Conservation (phyloP, 2,113 vertebrate species). For the Apodemus sylvaticus region DNA sequence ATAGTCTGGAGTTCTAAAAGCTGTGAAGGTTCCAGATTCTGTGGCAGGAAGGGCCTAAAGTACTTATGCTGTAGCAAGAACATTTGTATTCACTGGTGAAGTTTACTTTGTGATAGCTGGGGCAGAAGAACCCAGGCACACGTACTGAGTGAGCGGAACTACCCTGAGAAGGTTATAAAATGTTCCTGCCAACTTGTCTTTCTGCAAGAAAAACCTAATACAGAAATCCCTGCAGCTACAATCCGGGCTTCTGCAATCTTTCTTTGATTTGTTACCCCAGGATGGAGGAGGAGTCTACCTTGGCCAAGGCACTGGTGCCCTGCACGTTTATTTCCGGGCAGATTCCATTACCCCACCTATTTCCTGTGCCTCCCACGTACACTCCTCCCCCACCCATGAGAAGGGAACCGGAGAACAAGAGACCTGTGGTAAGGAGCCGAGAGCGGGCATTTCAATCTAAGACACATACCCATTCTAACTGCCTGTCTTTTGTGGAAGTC, state of each 20-base stretch:
- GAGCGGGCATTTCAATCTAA: constrained; percentile 29
- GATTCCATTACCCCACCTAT: not conserved
- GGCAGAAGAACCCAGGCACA: not conserved
- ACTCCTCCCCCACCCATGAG: not conserved
- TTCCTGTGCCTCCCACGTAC: not conserved
- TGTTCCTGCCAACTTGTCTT: not conserved
- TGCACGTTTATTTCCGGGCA: not conserved
- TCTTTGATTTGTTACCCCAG: not conserved
- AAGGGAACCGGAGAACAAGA: constrained; percentile 15
- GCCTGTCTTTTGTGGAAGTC: constrained; percentile 81
- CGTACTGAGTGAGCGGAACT: not conserved
- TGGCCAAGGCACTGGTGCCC: not conserved
- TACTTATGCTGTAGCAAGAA: not conserved
- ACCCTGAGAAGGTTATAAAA: not conserved
- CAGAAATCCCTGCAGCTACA: not conserved
- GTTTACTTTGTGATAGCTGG: not conserved
- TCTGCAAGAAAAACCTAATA: not conserved
- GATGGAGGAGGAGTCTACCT: not conserved
- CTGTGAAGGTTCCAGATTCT: not conserved
- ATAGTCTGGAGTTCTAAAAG: not conserved
- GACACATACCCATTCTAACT: constrained; percentile 79
- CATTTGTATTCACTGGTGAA: not conserved
- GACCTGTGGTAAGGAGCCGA: not conserved
- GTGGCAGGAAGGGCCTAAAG: not conserved
- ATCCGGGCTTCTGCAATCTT: not conserved